Base-by-base conservation (phyloP, 1,140 invertebrate genomes). In the Apis mellifera region DNA sequence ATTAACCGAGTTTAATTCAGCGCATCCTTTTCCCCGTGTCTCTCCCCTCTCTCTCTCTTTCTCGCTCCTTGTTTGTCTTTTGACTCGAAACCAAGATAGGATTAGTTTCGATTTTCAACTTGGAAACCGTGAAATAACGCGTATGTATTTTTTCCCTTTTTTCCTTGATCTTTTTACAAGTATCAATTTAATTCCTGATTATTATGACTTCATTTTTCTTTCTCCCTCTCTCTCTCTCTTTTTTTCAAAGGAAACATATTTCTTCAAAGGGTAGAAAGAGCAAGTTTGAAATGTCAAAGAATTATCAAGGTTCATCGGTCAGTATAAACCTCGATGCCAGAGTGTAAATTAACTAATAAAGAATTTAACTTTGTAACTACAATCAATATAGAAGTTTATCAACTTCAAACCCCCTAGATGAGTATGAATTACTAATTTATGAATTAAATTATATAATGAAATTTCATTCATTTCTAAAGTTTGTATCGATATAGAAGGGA, bases 1-100 rank as follows among this genome's bases (percentile, higher is more conserved):
- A 19, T 74, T 55, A 59, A 50, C 2, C 19, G 19, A 26, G 48
- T 79, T 72, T 21, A 12, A 57, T 80, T 80, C 26, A 64, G 23
- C 52, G 21, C 64, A 9, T 1, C 1, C 12, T 26, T 48, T 12
- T 5, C 15, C 3, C 23, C 19, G 17, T 15, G 9, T 5, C 8
- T 15, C 52, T 19, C 9, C 15, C 8, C n/a, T 50, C 2, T 13
- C n/a, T 50, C 2, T 13, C 9, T 19, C 0, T 68, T 26, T 13
- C 7, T 17, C 54, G 1, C 9, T 21, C 19, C 4, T 0, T 1
- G 23, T 15, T 42, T 57, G 50, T 55, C 26, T 54, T 59, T 69
- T 7, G 15, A 57, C 17, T 23, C 19, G 48, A 9, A 54, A 23
- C 9, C 15, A 52, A 32, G 19, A 52, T 48, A 32, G 1, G 48